These are phyloP conservation scores for Acronicta leporina DNA, from an alignment of 2,888 invertebrate genomes.

Conservation along the genomic window DNA sequence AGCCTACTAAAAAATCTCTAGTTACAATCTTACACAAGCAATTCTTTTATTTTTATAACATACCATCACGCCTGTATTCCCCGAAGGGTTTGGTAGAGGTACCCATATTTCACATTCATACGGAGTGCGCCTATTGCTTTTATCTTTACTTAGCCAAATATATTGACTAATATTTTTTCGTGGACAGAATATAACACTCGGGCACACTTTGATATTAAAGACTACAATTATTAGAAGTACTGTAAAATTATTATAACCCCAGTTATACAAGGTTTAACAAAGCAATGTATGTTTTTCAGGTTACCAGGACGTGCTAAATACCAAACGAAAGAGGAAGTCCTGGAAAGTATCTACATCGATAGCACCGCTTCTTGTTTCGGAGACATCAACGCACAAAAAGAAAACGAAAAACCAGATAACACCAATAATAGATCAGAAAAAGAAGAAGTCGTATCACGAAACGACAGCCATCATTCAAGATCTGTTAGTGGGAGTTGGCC, in stretches of 20 bases:
- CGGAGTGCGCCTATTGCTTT: too few species aligned
- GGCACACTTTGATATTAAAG: too few species aligned
- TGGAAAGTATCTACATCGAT: slow-evolving; percentile 86
- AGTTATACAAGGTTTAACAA: slow-evolving; percentile 5
- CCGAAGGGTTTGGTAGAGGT: too few species aligned
- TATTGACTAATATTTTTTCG: too few species aligned
- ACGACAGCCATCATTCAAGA: slow-evolving; percentile 77
- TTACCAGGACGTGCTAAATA: slow-evolving; percentile 85
- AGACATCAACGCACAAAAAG: slow-evolving; percentile 82
- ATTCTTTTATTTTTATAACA: too few species aligned
- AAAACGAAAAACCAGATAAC: slow-evolving; percentile 70
- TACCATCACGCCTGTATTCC: too few species aligned
- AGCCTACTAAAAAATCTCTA: too few species aligned
- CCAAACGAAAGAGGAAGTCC: slow-evolving; percentile 86
- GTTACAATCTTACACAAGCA: too few species aligned
- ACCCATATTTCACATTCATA: too few species aligned
- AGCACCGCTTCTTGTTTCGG: slow-evolving; percentile 87
- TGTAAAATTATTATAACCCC: background rate
- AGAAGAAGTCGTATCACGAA: slow-evolving; percentile 75
- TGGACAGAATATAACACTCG: too few species aligned
- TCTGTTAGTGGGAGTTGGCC: slow-evolving; percentile 86
- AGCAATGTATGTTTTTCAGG: slow-evolving; percentile 68
- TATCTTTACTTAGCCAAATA: too few species aligned
- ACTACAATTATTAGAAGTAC: too few species aligned
- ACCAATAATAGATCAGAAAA: slow-evolving; percentile 74